Base-by-base conservation (phyloP, 2,888 invertebrate genomes). In the Gari tellinella region DNA sequence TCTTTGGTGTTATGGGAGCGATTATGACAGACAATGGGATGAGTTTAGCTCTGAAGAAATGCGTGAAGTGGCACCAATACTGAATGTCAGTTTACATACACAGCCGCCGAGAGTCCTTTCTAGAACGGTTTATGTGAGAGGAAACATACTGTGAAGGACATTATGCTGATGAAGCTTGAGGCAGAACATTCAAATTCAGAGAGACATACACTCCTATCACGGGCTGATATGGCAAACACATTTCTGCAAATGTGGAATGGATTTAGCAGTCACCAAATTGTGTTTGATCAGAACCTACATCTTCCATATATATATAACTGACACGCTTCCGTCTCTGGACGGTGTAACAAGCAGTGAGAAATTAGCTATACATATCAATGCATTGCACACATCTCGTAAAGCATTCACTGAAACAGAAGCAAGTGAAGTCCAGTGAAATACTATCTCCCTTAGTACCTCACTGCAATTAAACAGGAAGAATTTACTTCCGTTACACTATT, bases 381-480 rank as follows among this genome's bases (percentile, higher is more conserved):
- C 43, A 7, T 41, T 74, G 17, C 37, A 66, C 63, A 60, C 41
- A 10, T 19, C 70, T 12, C 21, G 80, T 8, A 72, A 65, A 19
- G 78, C 78, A 26, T 81, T 56, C 45, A 79, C 80, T 23, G 37
- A 74, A 37, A 57, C 78, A 37, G 82, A 84, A 48, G 48, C 78
- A 21, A 56, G 64, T 67, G 83, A 81, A n/a, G n/a, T n/a, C n/a
- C n/a, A n/a, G n/a, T n/a, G n/a, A n/a, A n/a, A n/a, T n/a, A n/a
- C n/a, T n/a, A n/a, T n/a, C n/a, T n/a, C n/a, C n/a, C n/a, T n/a
- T n/a, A n/a, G n/a, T n/a, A n/a, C n/a, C n/a, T n/a, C n/a, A n/a
- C n/a, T n/a, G n/a, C n/a, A n/a, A n/a, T n/a, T n/a, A n/a, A n/a
- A n/a, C n/a, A n/a, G n/a, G n/a, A n/a, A n/a, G n/a, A n/a, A n/a